A percentile compares a stretch with the other conserved stretches of the same genome.
Evolutionary conservation across 2,797 vertebrate genomes (phyloP).

Genomic region (Salmo trutta): DNA sequence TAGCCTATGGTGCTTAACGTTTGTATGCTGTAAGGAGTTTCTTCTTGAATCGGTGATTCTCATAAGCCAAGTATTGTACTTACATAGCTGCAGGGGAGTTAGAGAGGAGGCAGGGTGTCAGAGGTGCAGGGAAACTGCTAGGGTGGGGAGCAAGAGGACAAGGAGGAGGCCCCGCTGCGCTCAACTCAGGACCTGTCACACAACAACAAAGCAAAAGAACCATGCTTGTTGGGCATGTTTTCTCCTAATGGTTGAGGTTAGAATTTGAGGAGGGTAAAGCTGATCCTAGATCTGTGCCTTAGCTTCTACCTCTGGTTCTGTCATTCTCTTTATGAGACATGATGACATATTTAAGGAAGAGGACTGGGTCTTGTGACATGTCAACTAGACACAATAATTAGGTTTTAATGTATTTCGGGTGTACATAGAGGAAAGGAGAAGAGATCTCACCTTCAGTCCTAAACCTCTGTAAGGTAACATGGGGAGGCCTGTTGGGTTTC

Average conservation of each 20-base stretch:
- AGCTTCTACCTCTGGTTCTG: too few species aligned
- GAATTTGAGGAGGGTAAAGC: not conserved
- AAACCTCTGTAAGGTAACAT: slow-evolving; percentile 59
- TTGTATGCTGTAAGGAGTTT: not conserved
- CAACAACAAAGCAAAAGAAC: not conserved
- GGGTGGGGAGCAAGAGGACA: not conserved
- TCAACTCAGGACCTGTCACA: not conserved
- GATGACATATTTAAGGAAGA: too few species aligned
- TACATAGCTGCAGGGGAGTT: not conserved
- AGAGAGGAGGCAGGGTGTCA: not conserved
- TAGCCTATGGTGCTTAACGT: too few species aligned
- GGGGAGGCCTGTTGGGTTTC: slow-evolving; percentile 77
- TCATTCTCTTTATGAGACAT: too few species aligned
- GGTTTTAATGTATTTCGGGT: not conserved
- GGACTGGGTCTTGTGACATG: too few species aligned
- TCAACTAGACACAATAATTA: not conserved
- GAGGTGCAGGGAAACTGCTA: not conserved
- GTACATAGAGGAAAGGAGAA: slow-evolving; percentile 26
- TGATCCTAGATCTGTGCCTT: too few species aligned
- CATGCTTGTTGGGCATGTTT: not conserved
- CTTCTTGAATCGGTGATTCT: not conserved
- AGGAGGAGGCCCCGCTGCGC: not conserved
- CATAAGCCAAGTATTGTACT: not conserved
- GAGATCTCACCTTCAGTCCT: not conserved
- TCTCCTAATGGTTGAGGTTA: not conserved